phyloP scores from a whole-genome alignment of 2,888 invertebrate species.

The Meloe dianella region DNA sequence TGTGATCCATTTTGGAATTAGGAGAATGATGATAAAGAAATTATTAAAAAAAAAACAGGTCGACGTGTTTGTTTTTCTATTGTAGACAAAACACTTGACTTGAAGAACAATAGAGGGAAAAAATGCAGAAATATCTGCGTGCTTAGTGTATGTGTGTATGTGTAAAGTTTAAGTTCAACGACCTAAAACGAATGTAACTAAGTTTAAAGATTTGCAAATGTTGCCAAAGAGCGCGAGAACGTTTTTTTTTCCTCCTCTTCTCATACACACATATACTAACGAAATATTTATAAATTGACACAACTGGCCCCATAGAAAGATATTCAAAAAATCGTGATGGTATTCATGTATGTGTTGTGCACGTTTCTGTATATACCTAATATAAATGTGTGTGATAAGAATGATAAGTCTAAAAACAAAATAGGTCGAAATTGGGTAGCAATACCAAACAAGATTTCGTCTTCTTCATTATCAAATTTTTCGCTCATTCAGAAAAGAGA shows the following conservation, averaged over 20 bases:
- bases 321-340: not conserved
- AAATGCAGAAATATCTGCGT: slow-evolving; percentile 25
- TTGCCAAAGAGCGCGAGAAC: slow-evolving; percentile 22
- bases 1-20: not conserved
- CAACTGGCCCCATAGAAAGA: slow-evolving; percentile 4
- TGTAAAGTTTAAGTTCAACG: slow-evolving; percentile 19
- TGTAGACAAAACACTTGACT: slow-evolving; percentile 27
- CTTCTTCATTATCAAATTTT: not conserved
- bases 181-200: slow-evolving; percentile 19
- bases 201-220: slow-evolving; percentile 28
- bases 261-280: not conserved
- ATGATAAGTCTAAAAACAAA: not conserved
- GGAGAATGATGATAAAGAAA: not conserved
- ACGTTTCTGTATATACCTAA: not conserved
- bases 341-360: not conserved
- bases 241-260: not conserved
- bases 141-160: not conserved
- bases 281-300: slow-evolving; percentile 9
- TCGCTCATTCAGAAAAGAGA: not conserved
- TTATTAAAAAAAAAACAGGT: slow-evolving; percentile 1
- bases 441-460: not conserved
- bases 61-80: slow-evolving; percentile 12
- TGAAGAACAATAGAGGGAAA: slow-evolving; percentile 25
- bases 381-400: not conserved
- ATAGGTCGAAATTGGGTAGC: not conserved